Evolutionary conservation across 1,140 invertebrate species (phyloP).

Genomic region (Papilio helenus): DNA sequence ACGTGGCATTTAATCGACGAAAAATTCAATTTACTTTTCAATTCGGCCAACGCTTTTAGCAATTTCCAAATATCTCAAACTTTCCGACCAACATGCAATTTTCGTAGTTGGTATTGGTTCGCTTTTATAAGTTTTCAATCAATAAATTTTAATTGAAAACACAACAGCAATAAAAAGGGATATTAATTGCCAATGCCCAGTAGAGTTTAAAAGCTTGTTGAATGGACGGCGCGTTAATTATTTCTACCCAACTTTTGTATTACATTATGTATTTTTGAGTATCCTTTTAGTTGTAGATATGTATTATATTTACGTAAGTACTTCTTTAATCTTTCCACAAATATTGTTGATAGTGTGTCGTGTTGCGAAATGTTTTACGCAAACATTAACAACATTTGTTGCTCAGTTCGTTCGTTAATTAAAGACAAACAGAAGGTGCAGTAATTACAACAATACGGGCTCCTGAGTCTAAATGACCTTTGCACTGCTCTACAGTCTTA

Average conservation of each 20-base stretch:
- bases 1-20: neutral
- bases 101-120: neutral
- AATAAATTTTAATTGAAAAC: constrained; percentile 22
- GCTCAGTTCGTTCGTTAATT: constrained; percentile 5
- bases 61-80: constrained; percentile 19
- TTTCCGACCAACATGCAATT: neutral
- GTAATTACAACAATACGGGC: too few relatives aligned
- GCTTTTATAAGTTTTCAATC: constrained; percentile 24
- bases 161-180: neutral
- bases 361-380: neutral
- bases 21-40: constrained; percentile 13
- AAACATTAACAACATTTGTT: neutral
- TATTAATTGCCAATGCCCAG: neutral
- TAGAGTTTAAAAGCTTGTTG: neutral
- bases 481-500: too few relatives aligned
- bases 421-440: constrained; percentile 8
- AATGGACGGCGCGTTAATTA: neutral
- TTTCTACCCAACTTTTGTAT: neutral
- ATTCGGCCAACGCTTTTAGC: neutral
- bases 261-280: too few relatives aligned
- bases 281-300: too few relatives aligned
- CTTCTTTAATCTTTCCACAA: neutral
- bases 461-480: too few relatives aligned
- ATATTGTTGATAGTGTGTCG: neutral
- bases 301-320: too few relatives aligned